These are phyloP conservation scores for Parochlus steinenii DNA, from an alignment of 2,888 invertebrate species.

Conservation along the genomic window DNA sequence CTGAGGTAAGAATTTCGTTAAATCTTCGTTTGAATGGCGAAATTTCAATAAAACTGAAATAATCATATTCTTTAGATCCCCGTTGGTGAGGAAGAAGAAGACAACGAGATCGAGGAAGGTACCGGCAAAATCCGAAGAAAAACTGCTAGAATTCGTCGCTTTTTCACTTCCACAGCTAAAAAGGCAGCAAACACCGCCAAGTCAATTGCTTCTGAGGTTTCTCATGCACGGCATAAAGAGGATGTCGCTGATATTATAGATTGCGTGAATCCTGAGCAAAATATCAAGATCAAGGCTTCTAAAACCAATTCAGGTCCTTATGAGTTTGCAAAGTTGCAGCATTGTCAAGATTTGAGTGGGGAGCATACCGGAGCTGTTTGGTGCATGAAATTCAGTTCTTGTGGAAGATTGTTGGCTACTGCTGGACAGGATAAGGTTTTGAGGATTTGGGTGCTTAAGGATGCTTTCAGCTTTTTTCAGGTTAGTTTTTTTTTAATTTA, in stretches of 20 bases:
- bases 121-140: slow-evolving; percentile 31
- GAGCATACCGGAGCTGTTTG: slow-evolving; percentile 90
- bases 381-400: slow-evolving; percentile 97
- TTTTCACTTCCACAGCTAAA: slow-evolving; percentile 77
- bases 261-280: slow-evolving; percentile 60
- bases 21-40: too few species aligned
- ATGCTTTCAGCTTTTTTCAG: slow-evolving; percentile 81
- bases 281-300: slow-evolving; percentile 81
- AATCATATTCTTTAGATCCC: slow-evolving; percentile 18
- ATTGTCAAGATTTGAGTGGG: slow-evolving; percentile 71
- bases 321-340: slow-evolving; percentile 83
- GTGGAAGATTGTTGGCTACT: slow-evolving; percentile 86
- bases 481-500: slow-evolving; percentile 28
- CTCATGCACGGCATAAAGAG: slow-evolving; percentile 73
- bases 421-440: slow-evolving; percentile 93
- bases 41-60: slow-evolving; percentile 8
- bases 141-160: slow-evolving; percentile 50
- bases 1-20: too few species aligned
- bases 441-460: slow-evolving; percentile 86
- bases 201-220: slow-evolving; percentile 74
- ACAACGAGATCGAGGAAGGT: slow-evolving; percentile 30
- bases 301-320: slow-evolving; percentile 94
- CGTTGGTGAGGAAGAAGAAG: slow-evolving; percentile 26
- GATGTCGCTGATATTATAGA: slow-evolving; percentile 73
- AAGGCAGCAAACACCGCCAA: slow-evolving; percentile 85